Evolutionary conservation across 2,888 invertebrate species (phyloP), one percentile per base, ranked within the genome.

Genomic region (Cantharis flavilabris): DNA sequence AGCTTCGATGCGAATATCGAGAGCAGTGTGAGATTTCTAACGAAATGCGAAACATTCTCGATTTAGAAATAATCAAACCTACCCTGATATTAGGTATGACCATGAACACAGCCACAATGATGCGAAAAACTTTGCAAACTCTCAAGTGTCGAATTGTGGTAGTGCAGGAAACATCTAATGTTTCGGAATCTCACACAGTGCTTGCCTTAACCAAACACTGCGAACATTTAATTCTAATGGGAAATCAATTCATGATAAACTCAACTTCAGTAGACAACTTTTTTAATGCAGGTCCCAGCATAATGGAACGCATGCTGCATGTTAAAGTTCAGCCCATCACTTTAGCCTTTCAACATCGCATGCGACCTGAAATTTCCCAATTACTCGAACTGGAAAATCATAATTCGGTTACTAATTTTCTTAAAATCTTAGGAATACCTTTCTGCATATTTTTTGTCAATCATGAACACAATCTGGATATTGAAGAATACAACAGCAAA

Each of bases 121-220:
- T 92, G 16, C 92, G 93, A 81, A 89, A 90, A 1, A 88, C 94
- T 5, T 88, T 96, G 78, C 89, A 91, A 71, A 88, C 90, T 69
- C 86, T 95, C 3, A 88, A 90, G 75, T 91, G 92, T 3, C 91
- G 92, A 78, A 92, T 95, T 82, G 94, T 95, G 0, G 91, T 95
- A 18, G 94, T 97, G 0, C 23, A 97, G 87, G 97, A 97, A 89
- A 97, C 97, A 0, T 97, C 96, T 0, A 96, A 97, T 89, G 94
- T 97, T 0, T 87, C 96, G 49, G 97, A 97, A 86, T 91, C 94
- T 0, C 97, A 97, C 85, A 92, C 96, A 14, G 89, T 96, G 0
- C 93, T 95, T 0, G 92, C 95, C 3, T 28, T 28, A 28, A 28
- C 28, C 10, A n/a, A n/a, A n/a, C n/a, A n/a, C n/a, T n/a, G n/a